Base-by-base conservation (phyloP, 2,113 vertebrate genomes). In the Emydocephalus ijimae region DNA sequence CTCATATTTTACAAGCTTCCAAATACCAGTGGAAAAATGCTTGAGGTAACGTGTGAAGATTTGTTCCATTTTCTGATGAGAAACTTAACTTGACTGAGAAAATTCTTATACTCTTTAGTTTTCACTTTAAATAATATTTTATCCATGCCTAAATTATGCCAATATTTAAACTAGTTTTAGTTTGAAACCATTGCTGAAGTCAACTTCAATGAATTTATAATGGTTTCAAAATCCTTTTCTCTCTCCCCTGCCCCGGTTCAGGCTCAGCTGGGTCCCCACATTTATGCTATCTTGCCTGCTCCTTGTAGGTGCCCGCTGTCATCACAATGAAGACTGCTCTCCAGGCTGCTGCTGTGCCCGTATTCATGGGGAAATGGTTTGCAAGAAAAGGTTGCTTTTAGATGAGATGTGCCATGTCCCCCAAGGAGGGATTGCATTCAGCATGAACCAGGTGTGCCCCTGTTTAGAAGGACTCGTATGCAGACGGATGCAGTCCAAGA, bases 401-500 rank as follows among this genome's bases (percentile, higher is more conserved):
- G 97, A 95, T 0, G 97, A 98, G 89, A 97, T 95, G 93, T 99
- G 98, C 96, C 98, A 97, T 0, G 97, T 98, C 0, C 98, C 98
- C 0, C 98, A 98, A 10, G 98, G 98, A 0, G 98, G 98, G 0
- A 95, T 98, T 91, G 98, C 98, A 1, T 98, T 98, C 97, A 99
- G 98, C 96, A 98, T 99, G 91, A 98, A 98, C 97, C 98, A 99
- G 95, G 96, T 98, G 11, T 99, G 98, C 91, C 98, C 98, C 0
- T 99, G 98, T 95, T 97, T 98, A 21, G 96, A 98, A 23, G 98
- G 98, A 5, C 97, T 98, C 48, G 95, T 98, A 11, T 98, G 98
- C 91, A 96, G 97, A 2, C 95, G 97, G 85, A 90, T 92, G 1
- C 18, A 64, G 0, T 96, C 93, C 5, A 26, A 90, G 24, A 92